Evolutionary conservation across 1,140 invertebrate species (phyloP), one percentile per base, ranked within the genome.

Genomic region (Drosophila albomicans): DNA sequence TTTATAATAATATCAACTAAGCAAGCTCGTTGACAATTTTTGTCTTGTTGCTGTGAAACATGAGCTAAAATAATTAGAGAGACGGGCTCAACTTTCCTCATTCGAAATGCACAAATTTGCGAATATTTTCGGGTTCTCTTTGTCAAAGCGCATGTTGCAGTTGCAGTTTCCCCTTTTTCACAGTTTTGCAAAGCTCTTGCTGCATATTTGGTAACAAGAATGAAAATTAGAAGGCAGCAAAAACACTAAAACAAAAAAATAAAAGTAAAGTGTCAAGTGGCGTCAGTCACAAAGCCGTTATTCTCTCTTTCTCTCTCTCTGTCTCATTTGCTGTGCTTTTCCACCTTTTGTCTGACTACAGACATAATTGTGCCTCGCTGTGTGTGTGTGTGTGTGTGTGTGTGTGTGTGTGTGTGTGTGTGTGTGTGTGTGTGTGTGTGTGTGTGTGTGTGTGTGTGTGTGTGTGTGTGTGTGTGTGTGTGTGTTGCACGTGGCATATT

Each of bases 401-500:
- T 52, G 35, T 54, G 28, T 35, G 28, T n/a, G 51, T 15, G 28
- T 35, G 49, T 52, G 35, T 54, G 28, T 35, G 28, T n/a, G 51
- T 15, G 28, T 35, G 49, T 52, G 35, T 54, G 28, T 35, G 28
- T n/a, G 51, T 15, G 28, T 35, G 49, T 52, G 35, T 54, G 28
- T 35, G 28, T n/a, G 51, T 15, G 28, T 35, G 49, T 52, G 35
- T 54, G 28, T 35, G 28, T n/a, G 51, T 15, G 28, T 35, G 49
- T 52, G 35, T 54, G 28, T 35, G 28, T n/a, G 51, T 15, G 28
- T 35, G 49, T 52, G 35, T 54, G 28, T 35, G 28, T n/a, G 51
- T 15, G 28, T 35, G 49, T n/a, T n/a, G n/a, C n/a, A n/a, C n/a
- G 73, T 82, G 79, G 71, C 65, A 86, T 76, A 79, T 82, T 78